Evolutionary conservation across 2,888 invertebrate genomes (phyloP).

Genomic region (Drosophila lacicola): DNA sequence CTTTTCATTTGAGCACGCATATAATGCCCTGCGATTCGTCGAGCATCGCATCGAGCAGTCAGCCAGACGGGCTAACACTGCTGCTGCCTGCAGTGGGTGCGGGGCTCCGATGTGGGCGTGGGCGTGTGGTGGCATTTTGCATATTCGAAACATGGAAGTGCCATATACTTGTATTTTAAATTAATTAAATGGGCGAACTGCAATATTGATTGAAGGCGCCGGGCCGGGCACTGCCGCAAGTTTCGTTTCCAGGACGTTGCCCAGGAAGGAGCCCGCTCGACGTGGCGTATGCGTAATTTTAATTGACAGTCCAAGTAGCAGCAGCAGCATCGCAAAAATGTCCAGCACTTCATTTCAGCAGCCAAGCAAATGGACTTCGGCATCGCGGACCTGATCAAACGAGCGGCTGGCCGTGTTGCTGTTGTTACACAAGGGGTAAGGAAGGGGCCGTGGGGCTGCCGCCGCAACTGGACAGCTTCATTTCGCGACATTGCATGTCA

Average conservation of each 20-base stretch:
- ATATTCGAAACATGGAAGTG: slow-evolving; percentile 61
- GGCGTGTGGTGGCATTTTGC: slow-evolving; percentile 33
- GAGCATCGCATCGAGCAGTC: slow-evolving; percentile 28
- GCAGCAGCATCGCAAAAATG: slow-evolving; percentile 24
- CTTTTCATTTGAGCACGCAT: slow-evolving; percentile 80
- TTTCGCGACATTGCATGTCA: slow-evolving; percentile 83
- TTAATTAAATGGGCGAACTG: slow-evolving; percentile 72
- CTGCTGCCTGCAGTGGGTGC: neutral
- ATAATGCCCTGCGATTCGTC: slow-evolving; percentile 51
- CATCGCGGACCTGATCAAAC: slow-evolving; percentile 36
- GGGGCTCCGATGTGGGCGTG: neutral
- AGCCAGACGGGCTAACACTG: slow-evolving; percentile 44
- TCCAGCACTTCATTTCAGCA: slow-evolving; percentile 56
- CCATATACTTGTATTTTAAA: slow-evolving; percentile 62
- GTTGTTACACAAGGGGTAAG: neutral
- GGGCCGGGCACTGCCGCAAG: neutral
- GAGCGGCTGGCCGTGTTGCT: slow-evolving; percentile 7
- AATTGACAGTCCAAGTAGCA: slow-evolving; percentile 67
- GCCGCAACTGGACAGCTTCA: slow-evolving; percentile 82
- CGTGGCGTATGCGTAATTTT: slow-evolving; percentile 64
- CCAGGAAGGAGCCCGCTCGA: slow-evolving; percentile 4
- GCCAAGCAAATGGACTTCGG: slow-evolving; percentile 63
- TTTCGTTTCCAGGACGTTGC: neutral
- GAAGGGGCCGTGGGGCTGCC: slow-evolving; percentile 15
- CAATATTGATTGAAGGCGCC: slow-evolving; percentile 69